Conservation (phyloP, 2,113 vertebrate species). For the Oncorhynchus nerka region DNA sequence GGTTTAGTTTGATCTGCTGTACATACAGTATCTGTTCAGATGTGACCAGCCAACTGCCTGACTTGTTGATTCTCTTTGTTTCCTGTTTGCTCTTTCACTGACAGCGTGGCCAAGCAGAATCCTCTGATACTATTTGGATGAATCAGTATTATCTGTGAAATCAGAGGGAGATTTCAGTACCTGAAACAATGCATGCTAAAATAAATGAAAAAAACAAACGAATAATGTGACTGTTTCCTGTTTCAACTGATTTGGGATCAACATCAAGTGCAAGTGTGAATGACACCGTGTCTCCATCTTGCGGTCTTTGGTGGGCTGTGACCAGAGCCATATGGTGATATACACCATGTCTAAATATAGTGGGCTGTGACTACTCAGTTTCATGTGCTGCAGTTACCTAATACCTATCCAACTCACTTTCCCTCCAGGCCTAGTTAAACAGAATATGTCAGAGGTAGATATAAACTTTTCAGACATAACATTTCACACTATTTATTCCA, state of each 20-base stretch:
- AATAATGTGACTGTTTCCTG: conserved; percentile 15
- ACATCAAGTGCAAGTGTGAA: no score
- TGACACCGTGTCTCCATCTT: no score
- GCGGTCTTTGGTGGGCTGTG: no score
- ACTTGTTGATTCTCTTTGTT: conserved; percentile 56
- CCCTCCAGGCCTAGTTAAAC: no score
- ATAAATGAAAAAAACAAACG: conserved; percentile 78
- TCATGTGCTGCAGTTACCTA: no score
- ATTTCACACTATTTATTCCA: not conserved
- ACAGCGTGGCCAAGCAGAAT: conserved; percentile 79
- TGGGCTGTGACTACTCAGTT: no score
- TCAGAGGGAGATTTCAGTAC: conserved; percentile 80
- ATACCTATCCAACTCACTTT: no score
- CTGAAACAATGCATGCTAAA: conserved; percentile 91
- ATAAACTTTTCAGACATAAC: no score
- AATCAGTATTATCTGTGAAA: conserved; percentile 72
- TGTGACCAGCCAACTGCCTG: not conserved
- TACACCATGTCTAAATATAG: no score
- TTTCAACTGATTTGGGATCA: not conserved
- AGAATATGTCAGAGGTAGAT: no score
- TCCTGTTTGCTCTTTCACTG: conserved; percentile 77
- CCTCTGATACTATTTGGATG: conserved; percentile 69
- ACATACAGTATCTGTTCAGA: conserved; percentile 43
- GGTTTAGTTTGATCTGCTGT: conserved; percentile 66
- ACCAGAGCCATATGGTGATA: no score